Base-by-base conservation (phyloP, 2,888 invertebrate species). In the Dyspetes luteomarginatus region DNA sequence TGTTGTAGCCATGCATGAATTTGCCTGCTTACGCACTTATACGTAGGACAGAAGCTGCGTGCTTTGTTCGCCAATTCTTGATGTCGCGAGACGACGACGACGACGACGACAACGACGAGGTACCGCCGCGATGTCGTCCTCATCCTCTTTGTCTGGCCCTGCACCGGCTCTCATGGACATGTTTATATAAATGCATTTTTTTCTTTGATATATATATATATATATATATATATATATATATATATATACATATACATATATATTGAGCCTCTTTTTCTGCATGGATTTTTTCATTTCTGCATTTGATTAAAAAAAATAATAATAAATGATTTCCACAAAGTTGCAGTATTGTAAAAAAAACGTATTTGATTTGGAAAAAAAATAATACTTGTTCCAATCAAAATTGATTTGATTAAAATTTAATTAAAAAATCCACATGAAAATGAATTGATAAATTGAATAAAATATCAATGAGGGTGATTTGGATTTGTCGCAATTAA, bases 401-500 rank as follows among this genome's bases (percentile, higher is more conserved):
- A n/a, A n/a, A n/a, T n/a, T n/a, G n/a, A n/a, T n/a, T n/a, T n/a
- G n/a, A n/a, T n/a, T n/a, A n/a, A n/a, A n/a, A n/a, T n/a, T n/a
- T n/a, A n/a, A n/a, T n/a, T n/a, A n/a, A n/a, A n/a, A n/a, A n/a
- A n/a, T n/a, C n/a, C n/a, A n/a, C n/a, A n/a, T n/a, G n/a, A n/a
- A 12, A 36, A 36, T 36, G 12, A 36, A 36, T 36, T 7, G 12
- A 36, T 9, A 5, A 36, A 36, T 36, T 36, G 12, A 36, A 36
- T 36, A 9, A 2, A 36, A 36, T 36, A 36, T 9, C n/a, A n/a
- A n/a, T n/a, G n/a, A 5, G 36, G 12, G 2, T 36, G 12, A 36
- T 2, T 36, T 30, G 3, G 7, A 30, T 30, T 30, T 30, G 7
- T 36, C 12, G 36, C 36, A 1, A 2, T 36, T 91, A 86, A n/a